Conservation (phyloP, 2,113 vertebrate genomes). For the Blennius ocellaris region DNA sequence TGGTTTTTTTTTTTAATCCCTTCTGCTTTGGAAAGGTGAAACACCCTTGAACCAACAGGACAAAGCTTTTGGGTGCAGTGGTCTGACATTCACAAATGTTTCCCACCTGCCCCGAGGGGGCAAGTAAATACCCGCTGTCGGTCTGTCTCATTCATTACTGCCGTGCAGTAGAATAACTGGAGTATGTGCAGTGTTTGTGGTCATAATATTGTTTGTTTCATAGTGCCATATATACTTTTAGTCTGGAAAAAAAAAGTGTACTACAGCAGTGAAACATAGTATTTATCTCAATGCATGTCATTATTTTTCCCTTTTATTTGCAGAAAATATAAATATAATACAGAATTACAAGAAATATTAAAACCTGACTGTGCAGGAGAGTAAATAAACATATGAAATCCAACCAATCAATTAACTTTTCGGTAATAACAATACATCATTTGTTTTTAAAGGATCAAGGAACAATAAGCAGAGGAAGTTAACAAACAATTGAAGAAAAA, state of each 20-base stretch:
- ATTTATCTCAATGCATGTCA: no score
- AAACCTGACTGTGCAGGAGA: no score
- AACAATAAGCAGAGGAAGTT: no score
- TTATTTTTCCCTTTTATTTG: no score
- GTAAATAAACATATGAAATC: no score
- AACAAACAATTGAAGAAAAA: no score
- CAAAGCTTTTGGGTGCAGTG: slow-evolving; percentile 46
- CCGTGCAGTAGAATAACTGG: background rate
- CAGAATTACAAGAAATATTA: no score
- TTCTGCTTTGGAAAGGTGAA: background rate
- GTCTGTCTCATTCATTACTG: background rate
- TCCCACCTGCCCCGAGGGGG: slow-evolving; percentile 25
- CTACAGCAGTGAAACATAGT: no score
- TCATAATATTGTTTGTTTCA: slow-evolving; percentile 38
- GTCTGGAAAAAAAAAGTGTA: background rate
- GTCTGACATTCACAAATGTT: slow-evolving; percentile 20
- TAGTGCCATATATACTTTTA: background rate
- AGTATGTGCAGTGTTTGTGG: slow-evolving; percentile 20
- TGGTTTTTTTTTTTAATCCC: background rate
- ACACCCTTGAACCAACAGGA: slow-evolving; percentile 16
- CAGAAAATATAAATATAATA: no score
- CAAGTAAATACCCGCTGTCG: background rate
- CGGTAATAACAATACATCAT: no score
- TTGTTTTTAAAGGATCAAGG: no score
- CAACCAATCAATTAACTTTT: no score